Evolutionary conservation across 2,888 invertebrate species (phyloP).

Genomic region (Eremobia ochroleuca): DNA sequence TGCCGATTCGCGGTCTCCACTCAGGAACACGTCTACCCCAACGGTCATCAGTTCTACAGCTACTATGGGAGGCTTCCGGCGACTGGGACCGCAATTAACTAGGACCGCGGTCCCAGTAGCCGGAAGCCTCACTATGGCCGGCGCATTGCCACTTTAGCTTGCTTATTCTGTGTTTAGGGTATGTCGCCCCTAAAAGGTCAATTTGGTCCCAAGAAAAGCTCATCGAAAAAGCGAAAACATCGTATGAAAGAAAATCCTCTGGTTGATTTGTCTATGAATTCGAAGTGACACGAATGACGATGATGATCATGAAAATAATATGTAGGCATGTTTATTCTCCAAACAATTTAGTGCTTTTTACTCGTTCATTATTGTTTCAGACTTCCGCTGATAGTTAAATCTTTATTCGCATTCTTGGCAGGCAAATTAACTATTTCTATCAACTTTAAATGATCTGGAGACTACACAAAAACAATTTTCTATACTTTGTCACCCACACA

Average conservation of each 20-base stretch:
- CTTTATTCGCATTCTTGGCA: slow-evolving; percentile 57
- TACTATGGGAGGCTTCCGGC: too few relatives aligned
- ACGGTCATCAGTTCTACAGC: not conserved
- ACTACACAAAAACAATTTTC: slow-evolving; percentile 31
- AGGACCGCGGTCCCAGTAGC: too few relatives aligned
- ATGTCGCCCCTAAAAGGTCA: not conserved
- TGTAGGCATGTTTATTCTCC: not conserved
- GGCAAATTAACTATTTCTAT: slow-evolving; percentile 42
- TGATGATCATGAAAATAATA: not conserved
- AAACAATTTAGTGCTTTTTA: slow-evolving; percentile 10
- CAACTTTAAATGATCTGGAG: slow-evolving; percentile 33
- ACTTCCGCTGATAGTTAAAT: slow-evolving; percentile 23
- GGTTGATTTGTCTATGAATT: not conserved
- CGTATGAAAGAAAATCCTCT: not conserved
- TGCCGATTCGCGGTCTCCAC: not conserved
- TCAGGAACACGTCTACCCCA: not conserved
- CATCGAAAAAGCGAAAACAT: too few relatives aligned
- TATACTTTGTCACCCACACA: slow-evolving; percentile 17
- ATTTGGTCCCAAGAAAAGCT: not conserved
- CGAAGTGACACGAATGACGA: not conserved
- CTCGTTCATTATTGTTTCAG: slow-evolving; percentile 22
- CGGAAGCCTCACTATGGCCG: too few relatives aligned
- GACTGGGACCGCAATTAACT: too few relatives aligned
- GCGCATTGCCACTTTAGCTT: not conserved
- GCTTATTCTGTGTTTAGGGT: not conserved